phyloP scores from a whole-genome alignment of 2,113 vertebrate species.

The Tetrax tetrax region DNA sequence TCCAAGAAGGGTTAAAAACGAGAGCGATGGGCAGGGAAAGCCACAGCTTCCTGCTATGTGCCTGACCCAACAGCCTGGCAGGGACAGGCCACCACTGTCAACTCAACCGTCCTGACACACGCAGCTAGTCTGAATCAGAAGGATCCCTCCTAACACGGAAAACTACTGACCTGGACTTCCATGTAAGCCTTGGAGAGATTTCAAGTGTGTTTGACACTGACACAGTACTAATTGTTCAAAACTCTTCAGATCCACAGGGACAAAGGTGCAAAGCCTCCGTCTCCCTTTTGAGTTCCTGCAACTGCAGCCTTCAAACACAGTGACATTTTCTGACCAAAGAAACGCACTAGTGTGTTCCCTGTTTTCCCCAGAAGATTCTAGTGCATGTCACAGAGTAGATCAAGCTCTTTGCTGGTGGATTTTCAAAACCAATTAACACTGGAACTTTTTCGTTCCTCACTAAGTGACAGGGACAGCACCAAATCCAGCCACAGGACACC shows the following conservation, averaged over 20 bases:
- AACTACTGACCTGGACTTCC: neutral
- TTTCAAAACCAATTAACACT: neutral
- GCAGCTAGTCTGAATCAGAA: neutral
- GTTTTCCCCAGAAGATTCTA: neutral
- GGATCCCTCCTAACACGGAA: neutral
- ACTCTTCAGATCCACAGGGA: neutral
- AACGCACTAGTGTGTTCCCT: neutral
- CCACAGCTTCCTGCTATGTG: conserved; percentile 30
- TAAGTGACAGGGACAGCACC: neutral
- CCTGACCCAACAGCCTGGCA: conserved; percentile 4
- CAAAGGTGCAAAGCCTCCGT: neutral
- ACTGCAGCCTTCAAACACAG: neutral
- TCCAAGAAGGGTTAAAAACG: conserved; percentile 13
- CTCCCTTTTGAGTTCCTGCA: neutral
- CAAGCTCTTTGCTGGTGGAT: neutral
- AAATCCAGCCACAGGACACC: neutral
- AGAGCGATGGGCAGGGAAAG: neutral
- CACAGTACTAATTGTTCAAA: neutral
- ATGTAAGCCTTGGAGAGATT: neutral
- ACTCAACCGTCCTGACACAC: neutral
- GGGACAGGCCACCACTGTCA: conserved; percentile 22
- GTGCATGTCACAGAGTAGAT: rapidly evolving
- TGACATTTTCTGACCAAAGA: neutral
- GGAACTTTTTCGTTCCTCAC: rapidly evolving
- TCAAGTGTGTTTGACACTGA: neutral